Evolutionary conservation across 2,797 vertebrate species (phyloP).

Genomic region (Mico argentatus): DNA sequence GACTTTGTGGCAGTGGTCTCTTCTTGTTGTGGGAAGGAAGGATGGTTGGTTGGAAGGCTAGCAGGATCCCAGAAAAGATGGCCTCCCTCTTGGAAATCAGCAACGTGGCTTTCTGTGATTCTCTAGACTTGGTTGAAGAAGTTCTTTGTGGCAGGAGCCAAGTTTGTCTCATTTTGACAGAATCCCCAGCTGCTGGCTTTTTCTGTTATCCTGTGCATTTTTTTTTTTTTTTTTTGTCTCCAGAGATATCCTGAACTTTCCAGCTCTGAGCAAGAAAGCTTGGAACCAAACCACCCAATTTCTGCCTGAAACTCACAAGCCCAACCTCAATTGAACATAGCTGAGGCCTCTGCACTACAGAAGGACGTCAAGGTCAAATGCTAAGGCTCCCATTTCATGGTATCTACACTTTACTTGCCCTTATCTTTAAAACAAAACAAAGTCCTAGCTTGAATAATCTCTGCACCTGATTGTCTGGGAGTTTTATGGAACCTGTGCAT

Average conservation of each 20-base stretch:
- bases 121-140: not conserved
- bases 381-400: not conserved
- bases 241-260: constrained; percentile 41
- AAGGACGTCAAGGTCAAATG: not conserved
- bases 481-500: constrained; percentile 44
- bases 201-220: constrained; percentile 19
- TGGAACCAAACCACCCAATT: not conserved
- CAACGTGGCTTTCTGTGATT: not conserved
- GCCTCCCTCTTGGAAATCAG: not conserved
- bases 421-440: constrained; percentile 15
- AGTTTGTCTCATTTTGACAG: not conserved
- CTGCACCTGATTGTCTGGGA: constrained; percentile 33
- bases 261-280: not conserved
- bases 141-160: not conserved
- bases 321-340: not conserved
- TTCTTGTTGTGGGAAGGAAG: not conserved
- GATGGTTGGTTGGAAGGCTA: not conserved
- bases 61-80: not conserved
- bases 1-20: not conserved
- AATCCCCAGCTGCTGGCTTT: not conserved
- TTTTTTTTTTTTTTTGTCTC: constrained; percentile 23
- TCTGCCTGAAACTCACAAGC: not conserved
- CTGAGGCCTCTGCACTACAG: not conserved
- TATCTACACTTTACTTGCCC: not conserved
- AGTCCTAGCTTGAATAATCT: not conserved